phyloP scores from a whole-genome alignment of 2,888 invertebrate species.

The Drosophila eohydei region DNA sequence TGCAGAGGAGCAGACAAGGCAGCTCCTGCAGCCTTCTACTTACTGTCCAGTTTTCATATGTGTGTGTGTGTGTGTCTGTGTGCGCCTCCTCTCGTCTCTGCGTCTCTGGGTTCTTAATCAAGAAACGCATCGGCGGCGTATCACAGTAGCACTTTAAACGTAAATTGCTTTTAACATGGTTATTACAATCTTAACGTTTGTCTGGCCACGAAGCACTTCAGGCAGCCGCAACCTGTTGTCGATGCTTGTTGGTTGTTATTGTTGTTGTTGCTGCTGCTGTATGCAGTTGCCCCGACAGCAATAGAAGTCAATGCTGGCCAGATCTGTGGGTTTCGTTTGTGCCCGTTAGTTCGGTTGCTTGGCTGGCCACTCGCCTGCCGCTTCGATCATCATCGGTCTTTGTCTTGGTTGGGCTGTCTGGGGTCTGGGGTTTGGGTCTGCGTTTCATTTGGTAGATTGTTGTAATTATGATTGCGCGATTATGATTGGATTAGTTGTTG shows the following conservation, averaged over 20 bases:
- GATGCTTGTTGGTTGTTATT: constrained; percentile 40
- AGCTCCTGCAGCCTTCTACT: constrained; percentile 38
- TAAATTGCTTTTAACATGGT: constrained; percentile 84
- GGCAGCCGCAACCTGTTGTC: constrained; percentile 68
- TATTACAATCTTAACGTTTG: constrained; percentile 82
- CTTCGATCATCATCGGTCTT: constrained; percentile 44
- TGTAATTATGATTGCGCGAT: constrained; percentile 78
- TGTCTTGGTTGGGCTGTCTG: constrained; percentile 16
- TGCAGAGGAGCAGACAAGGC: constrained; percentile 49
- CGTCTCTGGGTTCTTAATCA: constrained; percentile 73
- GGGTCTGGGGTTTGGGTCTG: constrained; percentile 26
- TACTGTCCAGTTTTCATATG: constrained; percentile 31
- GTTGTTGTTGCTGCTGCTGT: constrained; percentile 22
- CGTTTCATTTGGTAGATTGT: constrained; percentile 69
- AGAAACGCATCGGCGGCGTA: constrained; percentile 83
- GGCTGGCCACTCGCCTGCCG: constrained; percentile 23
- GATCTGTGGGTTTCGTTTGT: constrained; percentile 35
- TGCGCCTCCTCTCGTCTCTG: constrained; percentile 30
- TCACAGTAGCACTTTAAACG: constrained; percentile 84
- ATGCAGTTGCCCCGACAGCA: constrained; percentile 35
- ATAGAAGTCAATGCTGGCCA: constrained; percentile 39
- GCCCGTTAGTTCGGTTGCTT: constrained; percentile 44
- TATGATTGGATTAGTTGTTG: constrained; percentile 76
- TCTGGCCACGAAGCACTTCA: constrained; percentile 76
- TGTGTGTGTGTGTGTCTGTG: constrained; percentile 4